These are phyloP conservation scores for Pachycephala philippinensis DNA, from an alignment of 2,113 vertebrate species.

Conservation along the genomic window DNA sequence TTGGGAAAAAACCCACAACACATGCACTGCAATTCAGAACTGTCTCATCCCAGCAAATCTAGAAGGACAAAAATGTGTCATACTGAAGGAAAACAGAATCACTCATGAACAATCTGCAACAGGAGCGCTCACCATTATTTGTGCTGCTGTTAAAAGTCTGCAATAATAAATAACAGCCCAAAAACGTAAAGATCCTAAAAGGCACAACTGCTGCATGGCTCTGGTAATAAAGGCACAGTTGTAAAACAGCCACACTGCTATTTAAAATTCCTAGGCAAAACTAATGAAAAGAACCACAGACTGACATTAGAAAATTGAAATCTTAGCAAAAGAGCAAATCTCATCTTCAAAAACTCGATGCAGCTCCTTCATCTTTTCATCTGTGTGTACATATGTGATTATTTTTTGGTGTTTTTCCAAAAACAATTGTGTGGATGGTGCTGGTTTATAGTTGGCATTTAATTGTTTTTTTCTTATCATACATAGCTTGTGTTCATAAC, in stretches of 20 bases:
- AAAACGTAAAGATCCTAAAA: not conserved
- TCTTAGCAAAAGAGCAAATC: not conserved
- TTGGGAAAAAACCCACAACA: not conserved
- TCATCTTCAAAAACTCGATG: not conserved
- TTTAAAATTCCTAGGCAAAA: not conserved
- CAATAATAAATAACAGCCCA: not conserved
- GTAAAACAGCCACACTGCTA: not conserved
- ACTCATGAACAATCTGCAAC: not conserved
- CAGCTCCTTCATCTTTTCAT: not conserved
- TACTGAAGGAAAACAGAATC: not conserved
- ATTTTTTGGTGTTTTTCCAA: not conserved
- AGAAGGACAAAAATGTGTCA: not conserved
- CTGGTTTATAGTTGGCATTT: not conserved
- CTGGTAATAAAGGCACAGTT: not conserved
- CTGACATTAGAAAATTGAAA: not conserved
- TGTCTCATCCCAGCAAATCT: not conserved
- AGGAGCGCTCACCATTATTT: not conserved
- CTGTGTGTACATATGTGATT: fast-evolving
- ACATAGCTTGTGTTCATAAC: not conserved
- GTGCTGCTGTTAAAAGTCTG: not conserved
- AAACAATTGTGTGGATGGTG: not conserved
- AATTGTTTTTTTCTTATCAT: not conserved
- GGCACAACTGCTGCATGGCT: not conserved
- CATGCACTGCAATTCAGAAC: not conserved
- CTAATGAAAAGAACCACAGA: not conserved